Base-by-base conservation (phyloP, 2,113 vertebrate genomes). In the Microcebus tavaratra region DNA sequence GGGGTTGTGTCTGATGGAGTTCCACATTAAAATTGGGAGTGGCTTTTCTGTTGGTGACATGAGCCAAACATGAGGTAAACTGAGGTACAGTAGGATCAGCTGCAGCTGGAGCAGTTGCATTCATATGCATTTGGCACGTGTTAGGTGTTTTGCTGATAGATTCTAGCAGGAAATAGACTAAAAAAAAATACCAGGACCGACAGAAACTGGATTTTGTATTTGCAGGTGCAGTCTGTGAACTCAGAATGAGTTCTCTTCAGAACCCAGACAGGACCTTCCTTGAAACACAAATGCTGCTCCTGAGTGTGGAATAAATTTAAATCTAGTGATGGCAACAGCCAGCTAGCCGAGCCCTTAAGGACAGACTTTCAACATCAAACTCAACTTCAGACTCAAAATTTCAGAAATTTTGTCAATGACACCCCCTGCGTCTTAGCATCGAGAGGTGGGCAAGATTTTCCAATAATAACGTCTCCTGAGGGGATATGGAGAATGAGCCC, bases 171-270 rank as follows among this genome's bases (percentile, higher is more conserved):
- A 94, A 97, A 87, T 42, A 88, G 70, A 48, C 63, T 72, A 75
- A 97, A 95, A 94, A 94, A 94, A 96, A 88, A 95, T 93, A 67
- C 29, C 82, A 90, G 34, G 76, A 82, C 81, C 25, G 6, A 88
- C n/a, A 93, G 55, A 53, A 87, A 68, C 50, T 94, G 48, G 27
- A 89, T 91, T 70, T 72, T 88, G 80, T 93, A 72, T 79, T 94
- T 97, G 70, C 93, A 97, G 96, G 96, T 97, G 92, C 87, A 80
- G 92, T 81, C 91, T 97, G 63, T 96, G 90, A 98, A 97, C 80
- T 95, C 96, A 96, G 96, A 95, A 89, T 42, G 93, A 98, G 78
- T 96, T 96, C 2, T 97, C 97, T 97, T 98, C 82, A 98, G 94
- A 96, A 97, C 84, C 83, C 72, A 94, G 0, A 88, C 88, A 88